These are phyloP conservation scores for Masticophis lateralis DNA, from an alignment of 2,797 vertebrate genomes.

Conservation along the genomic window DNA sequence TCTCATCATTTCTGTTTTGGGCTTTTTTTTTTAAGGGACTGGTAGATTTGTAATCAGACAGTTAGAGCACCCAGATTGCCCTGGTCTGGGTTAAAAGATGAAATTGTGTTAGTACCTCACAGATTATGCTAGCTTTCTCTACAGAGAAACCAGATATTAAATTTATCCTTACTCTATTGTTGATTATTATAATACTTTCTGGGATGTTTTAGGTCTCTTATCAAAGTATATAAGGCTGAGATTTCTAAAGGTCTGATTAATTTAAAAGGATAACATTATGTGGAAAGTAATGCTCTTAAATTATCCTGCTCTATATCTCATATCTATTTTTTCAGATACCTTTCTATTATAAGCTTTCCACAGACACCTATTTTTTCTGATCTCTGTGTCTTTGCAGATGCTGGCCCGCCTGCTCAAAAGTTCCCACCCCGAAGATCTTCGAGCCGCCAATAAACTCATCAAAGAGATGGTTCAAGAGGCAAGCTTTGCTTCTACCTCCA, in stretches of 20 bases:
- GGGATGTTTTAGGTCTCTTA: background rate
- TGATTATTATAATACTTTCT: background rate
- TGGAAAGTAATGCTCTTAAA: background rate
- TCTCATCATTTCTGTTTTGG: background rate
- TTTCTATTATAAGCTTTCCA: background rate
- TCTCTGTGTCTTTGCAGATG: constrained; percentile 71
- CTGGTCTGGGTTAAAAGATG: background rate
- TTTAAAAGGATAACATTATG: background rate
- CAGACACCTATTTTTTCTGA: background rate
- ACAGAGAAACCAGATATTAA: background rate
- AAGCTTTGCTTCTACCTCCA: constrained; percentile 23
- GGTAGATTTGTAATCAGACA: background rate
- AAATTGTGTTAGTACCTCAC: background rate
- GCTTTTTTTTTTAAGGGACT: background rate
- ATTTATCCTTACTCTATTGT: background rate
- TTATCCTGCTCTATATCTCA: background rate
- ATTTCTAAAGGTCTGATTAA: background rate
- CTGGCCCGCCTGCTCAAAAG: constrained; percentile 94
- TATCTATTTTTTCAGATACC: background rate
- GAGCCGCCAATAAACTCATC: constrained; percentile 96
- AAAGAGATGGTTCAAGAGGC: constrained; percentile 99
- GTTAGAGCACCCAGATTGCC: background rate
- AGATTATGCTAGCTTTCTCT: background rate
- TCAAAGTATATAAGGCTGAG: background rate
- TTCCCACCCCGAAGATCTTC: constrained; percentile 91